phyloP scores from a whole-genome alignment of 1,140 invertebrate genomes.

The Steinernema khuongi region DNA sequence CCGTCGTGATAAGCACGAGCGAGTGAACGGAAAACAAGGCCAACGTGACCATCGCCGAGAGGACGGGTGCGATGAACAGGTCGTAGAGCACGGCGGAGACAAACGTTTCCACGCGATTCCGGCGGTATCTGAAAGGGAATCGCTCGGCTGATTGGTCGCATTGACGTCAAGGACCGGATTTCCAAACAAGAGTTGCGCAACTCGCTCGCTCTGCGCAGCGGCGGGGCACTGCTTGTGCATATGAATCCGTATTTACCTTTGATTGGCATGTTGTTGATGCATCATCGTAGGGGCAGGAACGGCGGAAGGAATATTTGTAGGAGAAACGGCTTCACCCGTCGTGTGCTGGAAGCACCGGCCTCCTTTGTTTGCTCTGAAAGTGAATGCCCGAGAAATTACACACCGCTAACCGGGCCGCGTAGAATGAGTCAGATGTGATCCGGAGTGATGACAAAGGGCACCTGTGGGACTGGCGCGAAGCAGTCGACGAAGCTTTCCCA shows the following conservation, averaged over 20 bases:
- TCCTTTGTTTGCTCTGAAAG: too few species aligned
- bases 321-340: too few species aligned
- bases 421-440: too few species aligned
- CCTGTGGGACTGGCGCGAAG: too few species aligned
- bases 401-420: too few species aligned
- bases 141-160: neutral
- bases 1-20: neutral
- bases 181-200: conserved; percentile 6
- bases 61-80: neutral
- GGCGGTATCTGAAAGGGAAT: neutral
- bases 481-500: too few species aligned
- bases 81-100: neutral
- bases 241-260: neutral
- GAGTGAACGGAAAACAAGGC: neutral
- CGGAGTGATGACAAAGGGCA: too few species aligned
- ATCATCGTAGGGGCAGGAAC: neutral
- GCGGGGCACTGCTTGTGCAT: neutral
- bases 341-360: too few species aligned
- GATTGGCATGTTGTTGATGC: neutral
- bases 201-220: neutral
- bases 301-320: neutral
- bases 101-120: conserved; percentile 4
- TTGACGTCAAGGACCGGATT: conserved; percentile 13
- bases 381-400: too few species aligned
- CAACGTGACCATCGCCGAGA: neutral